Percentiles rank a stretch among this genome's conserved stretches.
These are phyloP conservation scores for Alethe castanea DNA, from an alignment of 2,113 vertebrate species.

Conservation along the genomic window DNA sequence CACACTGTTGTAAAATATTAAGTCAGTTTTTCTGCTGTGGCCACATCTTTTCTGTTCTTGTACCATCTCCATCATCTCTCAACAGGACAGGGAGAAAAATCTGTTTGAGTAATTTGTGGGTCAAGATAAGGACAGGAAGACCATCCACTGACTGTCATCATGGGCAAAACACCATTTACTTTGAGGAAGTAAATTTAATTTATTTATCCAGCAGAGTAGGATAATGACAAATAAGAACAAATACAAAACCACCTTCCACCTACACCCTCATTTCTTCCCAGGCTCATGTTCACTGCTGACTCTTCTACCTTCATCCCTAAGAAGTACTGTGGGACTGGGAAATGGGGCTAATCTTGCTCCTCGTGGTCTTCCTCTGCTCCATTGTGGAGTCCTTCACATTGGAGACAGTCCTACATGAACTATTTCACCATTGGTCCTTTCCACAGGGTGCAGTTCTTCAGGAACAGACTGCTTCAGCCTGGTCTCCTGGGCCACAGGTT, in stretches of 20 bases:
- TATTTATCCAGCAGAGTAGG: not conserved
- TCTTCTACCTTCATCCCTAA: not conserved
- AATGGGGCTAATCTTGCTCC: not conserved
- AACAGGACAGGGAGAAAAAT: not conserved
- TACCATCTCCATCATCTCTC: not conserved
- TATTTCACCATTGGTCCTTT: accelerated
- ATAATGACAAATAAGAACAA: not conserved
- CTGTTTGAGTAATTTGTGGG: not conserved
- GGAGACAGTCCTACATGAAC: accelerated
- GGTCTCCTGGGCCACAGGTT: not conserved
- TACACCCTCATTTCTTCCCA: accelerated
- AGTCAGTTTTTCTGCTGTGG: not conserved
- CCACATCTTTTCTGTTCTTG: not conserved
- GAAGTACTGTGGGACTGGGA: not conserved
- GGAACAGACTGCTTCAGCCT: not conserved
- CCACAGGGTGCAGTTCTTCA: not conserved
- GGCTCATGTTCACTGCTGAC: not conserved
- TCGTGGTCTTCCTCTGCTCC: not conserved
- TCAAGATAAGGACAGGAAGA: not conserved
- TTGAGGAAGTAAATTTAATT: not conserved
- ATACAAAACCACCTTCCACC: not conserved
- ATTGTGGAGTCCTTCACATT: accelerated
- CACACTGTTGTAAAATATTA: not conserved
- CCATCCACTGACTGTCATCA: not conserved
- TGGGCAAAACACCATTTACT: not conserved